Evolutionary conservation across 2,797 vertebrate species (phyloP).

Genomic region (Sebastolobus alascanus): DNA sequence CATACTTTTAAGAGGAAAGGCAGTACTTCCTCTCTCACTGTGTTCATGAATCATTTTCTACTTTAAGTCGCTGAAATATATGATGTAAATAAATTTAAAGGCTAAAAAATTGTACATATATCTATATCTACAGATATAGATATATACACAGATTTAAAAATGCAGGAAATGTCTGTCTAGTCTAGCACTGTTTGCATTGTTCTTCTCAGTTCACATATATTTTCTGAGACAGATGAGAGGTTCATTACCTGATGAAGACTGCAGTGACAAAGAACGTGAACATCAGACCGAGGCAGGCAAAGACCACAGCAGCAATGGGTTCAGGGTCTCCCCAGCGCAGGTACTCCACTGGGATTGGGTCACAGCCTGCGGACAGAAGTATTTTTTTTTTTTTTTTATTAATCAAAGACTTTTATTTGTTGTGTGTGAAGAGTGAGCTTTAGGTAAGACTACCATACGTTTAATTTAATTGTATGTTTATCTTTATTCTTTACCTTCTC

Average conservation of each 20-base stretch:
- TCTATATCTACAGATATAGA: background rate
- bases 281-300: constrained; percentile 95
- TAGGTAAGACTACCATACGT: background rate
- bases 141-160: no score
- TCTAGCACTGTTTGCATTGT: background rate
- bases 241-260: constrained; percentile 92
- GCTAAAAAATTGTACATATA: no score
- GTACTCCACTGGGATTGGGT: constrained; percentile 94
- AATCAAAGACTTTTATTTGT: background rate
- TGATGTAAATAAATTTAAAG: background rate
- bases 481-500: background rate
- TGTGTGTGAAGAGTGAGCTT: background rate
- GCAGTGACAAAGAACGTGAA: constrained; percentile 95
- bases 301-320: constrained; percentile 96
- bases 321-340: constrained; percentile 98
- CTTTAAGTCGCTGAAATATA: background rate
- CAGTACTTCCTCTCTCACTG: background rate
- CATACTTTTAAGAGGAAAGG: background rate
- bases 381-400: background rate
- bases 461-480: background rate
- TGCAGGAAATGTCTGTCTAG: background rate
- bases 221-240: background rate
- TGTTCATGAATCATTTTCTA: background rate
- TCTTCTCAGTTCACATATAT: background rate
- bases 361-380: constrained; percentile 86